A percentile compares a stretch with the other conserved stretches of the same genome.
phyloP scores from a whole-genome alignment of 30 jellyfish, hydroid and myxozoan genomes.

The Haliclystus octoradiatus region DNA sequence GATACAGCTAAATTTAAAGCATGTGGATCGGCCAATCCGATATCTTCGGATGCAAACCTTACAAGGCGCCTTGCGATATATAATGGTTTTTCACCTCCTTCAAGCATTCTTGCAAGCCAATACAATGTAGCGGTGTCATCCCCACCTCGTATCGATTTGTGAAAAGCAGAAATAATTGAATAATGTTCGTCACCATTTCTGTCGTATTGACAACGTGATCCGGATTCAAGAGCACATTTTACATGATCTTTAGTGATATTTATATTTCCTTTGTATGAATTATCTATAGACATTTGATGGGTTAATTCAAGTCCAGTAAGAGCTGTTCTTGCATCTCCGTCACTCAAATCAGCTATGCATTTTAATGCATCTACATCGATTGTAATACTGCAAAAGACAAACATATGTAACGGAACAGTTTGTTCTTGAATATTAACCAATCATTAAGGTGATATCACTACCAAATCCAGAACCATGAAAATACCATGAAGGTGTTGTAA shows the following conservation, averaged over 20 bases:
- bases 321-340: slow-evolving; percentile 93
- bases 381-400: slow-evolving; percentile 7
- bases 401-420: not conserved
- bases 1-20: slow-evolving; percentile 70
- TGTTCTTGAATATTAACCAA: not conserved
- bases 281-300: slow-evolving; percentile 5
- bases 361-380: slow-evolving; percentile 43
- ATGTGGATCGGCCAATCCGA: slow-evolving; percentile 72
- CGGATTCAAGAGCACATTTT: not conserved
- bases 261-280: not conserved
- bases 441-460: not conserved
- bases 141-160: slow-evolving; percentile 83
- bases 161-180: slow-evolving; percentile 74
- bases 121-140: slow-evolving; percentile 79
- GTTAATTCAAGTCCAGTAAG: slow-evolving; percentile 73
- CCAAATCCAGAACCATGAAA: not conserved
- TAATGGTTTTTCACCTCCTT: slow-evolving; percentile 90
- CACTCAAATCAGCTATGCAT: slow-evolving; percentile 51
- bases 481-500: too few relatives aligned
- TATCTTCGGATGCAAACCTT: slow-evolving; percentile 87
- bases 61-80: slow-evolving; percentile 83
- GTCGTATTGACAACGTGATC: slow-evolving; percentile 38
- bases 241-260: not conserved
- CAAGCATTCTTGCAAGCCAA: slow-evolving; percentile 95
- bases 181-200: slow-evolving; percentile 85